Conservation (phyloP, 64 coral and sea anemone genomes). For the Dendrophyllia cribrosa region DNA sequence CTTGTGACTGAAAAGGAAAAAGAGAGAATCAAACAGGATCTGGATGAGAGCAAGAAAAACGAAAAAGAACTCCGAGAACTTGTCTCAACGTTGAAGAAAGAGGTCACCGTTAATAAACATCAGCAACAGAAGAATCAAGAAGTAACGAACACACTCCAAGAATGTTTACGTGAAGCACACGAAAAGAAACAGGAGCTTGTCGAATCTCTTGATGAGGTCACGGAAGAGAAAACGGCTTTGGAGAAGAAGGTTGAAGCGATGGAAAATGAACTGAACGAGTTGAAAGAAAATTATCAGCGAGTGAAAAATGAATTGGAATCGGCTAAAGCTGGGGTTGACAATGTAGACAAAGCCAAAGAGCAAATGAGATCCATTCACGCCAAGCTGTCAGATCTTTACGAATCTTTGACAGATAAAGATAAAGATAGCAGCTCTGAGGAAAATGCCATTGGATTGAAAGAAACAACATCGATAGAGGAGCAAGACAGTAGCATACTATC, state of each 20-base stretch:
- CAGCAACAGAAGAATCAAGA: constrained; percentile 79
- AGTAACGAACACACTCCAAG: constrained; percentile 73
- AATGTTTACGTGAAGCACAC: constrained; percentile 77
- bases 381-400: constrained; percentile 47
- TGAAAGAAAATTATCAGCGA: constrained; percentile 33
- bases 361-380: constrained; percentile 56
- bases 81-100: constrained; percentile 59
- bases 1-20: constrained; percentile 86
- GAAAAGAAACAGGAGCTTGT: constrained; percentile 85
- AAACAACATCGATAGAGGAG: constrained; percentile 53
- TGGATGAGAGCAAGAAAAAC: constrained; percentile 67
- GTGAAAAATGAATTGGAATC: neutral
- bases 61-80: constrained; percentile 65
- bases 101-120: constrained; percentile 51
- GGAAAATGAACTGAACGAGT: constrained; percentile 59
- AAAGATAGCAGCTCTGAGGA: constrained; percentile 33
- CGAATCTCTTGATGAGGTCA: constrained; percentile 83
- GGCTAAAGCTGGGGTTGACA: neutral
- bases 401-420: constrained; percentile 26
- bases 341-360: constrained; percentile 17
- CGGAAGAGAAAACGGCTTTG: constrained; percentile 67
- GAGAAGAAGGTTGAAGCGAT: constrained; percentile 66
- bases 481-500: constrained; percentile 1
- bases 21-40: constrained; percentile 62
- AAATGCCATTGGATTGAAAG: neutral